Percentiles rank a stretch among this genome's conserved stretches.
These are phyloP conservation scores for Trissoscelio sp. DNA, from an alignment of 2,888 invertebrate species.

Conservation along the genomic window DNA sequence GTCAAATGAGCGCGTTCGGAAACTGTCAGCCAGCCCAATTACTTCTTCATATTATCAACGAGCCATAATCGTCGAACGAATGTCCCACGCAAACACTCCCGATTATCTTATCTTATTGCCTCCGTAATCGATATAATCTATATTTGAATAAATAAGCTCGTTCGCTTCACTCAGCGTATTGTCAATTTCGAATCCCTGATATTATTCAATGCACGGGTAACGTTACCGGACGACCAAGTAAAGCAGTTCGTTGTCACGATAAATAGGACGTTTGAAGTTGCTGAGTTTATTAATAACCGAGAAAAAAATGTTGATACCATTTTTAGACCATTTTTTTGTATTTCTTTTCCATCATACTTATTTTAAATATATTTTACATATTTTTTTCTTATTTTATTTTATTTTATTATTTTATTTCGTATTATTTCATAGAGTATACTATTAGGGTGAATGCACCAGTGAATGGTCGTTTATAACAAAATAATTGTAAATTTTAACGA, in stretches of 20 bases:
- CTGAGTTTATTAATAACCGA: neutral
- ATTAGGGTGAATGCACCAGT: no score
- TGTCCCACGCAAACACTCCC: slow-evolving; percentile 76
- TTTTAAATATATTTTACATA: no score
- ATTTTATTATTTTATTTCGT: no score
- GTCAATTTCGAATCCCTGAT: slow-evolving; percentile 17
- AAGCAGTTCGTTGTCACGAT: neutral
- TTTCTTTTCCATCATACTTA: no score
- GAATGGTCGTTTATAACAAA: no score
- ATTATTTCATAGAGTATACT: no score
- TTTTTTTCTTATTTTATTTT: no score
- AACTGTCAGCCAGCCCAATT: slow-evolving; percentile 82
- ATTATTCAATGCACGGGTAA: slow-evolving; percentile 25
- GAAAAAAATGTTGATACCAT: no score
- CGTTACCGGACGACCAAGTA: slow-evolving; percentile 1
- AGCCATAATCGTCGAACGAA: slow-evolving; percentile 71
- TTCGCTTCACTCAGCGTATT: slow-evolving; percentile 32
- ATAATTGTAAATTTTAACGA: no score
- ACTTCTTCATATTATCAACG: slow-evolving; percentile 80
- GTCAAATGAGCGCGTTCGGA: slow-evolving; percentile 82
- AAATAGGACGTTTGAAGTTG: neutral
- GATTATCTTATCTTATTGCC: slow-evolving; percentile 71
- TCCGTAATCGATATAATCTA: slow-evolving; percentile 59
- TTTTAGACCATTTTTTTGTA: no score
- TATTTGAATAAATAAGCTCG: slow-evolving; percentile 45